phyloP scores from a whole-genome alignment of 2,113 vertebrate genomes.

The Mastomys coucha region DNA sequence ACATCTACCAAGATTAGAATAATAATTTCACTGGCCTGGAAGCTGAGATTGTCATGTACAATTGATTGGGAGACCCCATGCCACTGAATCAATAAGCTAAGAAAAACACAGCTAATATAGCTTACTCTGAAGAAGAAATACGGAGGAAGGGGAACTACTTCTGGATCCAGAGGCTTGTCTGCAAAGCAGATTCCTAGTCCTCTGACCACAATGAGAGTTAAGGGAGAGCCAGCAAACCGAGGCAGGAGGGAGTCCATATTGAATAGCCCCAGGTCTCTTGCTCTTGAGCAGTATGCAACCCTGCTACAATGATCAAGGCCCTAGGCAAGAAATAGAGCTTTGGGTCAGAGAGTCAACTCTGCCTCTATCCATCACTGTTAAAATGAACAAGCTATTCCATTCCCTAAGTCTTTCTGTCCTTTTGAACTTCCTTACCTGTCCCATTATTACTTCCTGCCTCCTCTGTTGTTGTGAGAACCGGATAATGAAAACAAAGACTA shows the following conservation, averaged over 20 bases:
- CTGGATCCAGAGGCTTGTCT: not conserved
- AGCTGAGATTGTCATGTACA: not conserved
- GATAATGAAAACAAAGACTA: slow-evolving; percentile 7
- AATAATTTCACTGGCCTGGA: not conserved
- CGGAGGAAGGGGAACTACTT: not conserved
- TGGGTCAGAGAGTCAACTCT: not conserved
- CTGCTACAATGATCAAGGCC: not conserved
- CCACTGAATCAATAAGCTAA: not conserved
- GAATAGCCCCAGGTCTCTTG: not conserved
- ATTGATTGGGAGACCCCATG: not conserved
- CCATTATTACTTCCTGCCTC: not conserved
- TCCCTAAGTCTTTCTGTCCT: not conserved
- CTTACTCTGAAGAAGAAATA: not conserved
- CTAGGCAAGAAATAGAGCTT: not conserved
- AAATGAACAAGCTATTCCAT: not conserved
- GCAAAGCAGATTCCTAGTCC: not conserved
- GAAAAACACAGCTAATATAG: not conserved
- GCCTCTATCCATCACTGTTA: not conserved
- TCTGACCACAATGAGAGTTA: not conserved
- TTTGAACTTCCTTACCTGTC: not conserved
- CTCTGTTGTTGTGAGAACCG: not conserved
- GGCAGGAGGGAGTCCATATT: not conserved
- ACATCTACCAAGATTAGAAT: not conserved
- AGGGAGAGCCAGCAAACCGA: not conserved
- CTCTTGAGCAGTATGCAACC: not conserved